A percentile compares a stretch with the other conserved stretches of the same genome.
phyloP scores from a whole-genome alignment of 2,797 vertebrate species.

The Nannoperca australis region DNA sequence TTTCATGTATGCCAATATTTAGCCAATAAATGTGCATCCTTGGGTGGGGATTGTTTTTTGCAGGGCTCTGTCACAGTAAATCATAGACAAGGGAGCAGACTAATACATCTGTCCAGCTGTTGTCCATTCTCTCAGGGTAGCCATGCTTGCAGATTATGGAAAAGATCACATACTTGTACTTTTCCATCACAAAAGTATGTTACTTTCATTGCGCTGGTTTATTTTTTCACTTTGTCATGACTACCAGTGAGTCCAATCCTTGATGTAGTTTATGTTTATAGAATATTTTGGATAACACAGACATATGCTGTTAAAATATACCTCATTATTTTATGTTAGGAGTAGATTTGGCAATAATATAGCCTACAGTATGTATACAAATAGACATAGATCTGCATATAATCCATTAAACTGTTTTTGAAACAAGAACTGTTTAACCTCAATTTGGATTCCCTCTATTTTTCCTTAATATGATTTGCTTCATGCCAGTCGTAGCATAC shows the following conservation, averaged over 20 bases:
- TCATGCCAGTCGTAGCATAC: conserved; percentile 69
- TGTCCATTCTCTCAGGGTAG: conserved; percentile 24
- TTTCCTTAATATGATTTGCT: conserved; percentile 73
- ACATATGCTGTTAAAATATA: conserved; percentile 1
- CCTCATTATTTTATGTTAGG: conserved; percentile 16
- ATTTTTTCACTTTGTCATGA: conserved; percentile 16
- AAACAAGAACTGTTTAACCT: conserved; percentile 68
- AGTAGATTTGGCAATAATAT: conserved; percentile 24
- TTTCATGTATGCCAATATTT: conserved; percentile 18
- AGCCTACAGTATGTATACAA: conserved; percentile 22
- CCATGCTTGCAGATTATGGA: conserved; percentile 35
- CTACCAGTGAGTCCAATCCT: conserved; percentile 16
- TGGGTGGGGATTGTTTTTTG: conserved; percentile 34
- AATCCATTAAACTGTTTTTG: conserved; percentile 61
- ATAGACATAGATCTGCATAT: conserved; percentile 47
- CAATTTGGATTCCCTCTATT: conserved; percentile 69
- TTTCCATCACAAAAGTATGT: conserved; percentile 32
- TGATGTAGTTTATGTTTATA: conserved; percentile 4
- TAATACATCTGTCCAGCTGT: conserved; percentile 50
- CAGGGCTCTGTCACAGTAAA: conserved; percentile 50
- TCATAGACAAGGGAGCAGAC: conserved; percentile 27
- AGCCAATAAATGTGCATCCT: conserved; percentile 35
- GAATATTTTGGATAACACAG: conserved; percentile 7
- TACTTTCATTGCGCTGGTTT: neutral
- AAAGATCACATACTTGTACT: conserved; percentile 45